Conservation (phyloP, 1,140 invertebrate species). For the Papilio glaucus region DNA sequence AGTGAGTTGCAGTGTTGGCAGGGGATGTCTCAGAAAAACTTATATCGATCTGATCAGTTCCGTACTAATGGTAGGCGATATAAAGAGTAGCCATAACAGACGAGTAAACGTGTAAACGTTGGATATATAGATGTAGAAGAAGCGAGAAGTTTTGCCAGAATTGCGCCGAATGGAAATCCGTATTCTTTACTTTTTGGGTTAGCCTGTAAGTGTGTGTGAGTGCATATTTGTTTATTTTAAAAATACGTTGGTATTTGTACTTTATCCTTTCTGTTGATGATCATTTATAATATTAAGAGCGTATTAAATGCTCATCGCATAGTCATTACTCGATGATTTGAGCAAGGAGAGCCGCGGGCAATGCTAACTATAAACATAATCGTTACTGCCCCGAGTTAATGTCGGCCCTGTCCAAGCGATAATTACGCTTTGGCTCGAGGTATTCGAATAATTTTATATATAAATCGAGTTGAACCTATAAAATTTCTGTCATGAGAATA, state of each 20-base stretch:
- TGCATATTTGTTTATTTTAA: not conserved
- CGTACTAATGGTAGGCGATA: too few species aligned
- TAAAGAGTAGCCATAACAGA: too few species aligned
- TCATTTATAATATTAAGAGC: not conserved
- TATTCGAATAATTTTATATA: not conserved
- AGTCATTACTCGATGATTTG: conserved; percentile 5
- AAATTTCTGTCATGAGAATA: not conserved
- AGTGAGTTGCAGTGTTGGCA: too few species aligned
- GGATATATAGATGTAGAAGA: too few species aligned
- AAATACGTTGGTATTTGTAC: not conserved
- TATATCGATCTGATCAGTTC: too few species aligned
- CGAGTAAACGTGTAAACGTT: too few species aligned
- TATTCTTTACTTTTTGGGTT: too few species aligned
- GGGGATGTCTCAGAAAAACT: too few species aligned
- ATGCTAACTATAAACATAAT: conserved; percentile 25
- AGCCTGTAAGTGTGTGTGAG: not conserved
- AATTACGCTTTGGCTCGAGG: conserved; percentile 15
- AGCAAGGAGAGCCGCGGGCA: conserved; percentile 1
- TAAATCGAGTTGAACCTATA: not conserved
- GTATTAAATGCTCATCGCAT: conserved; percentile 4
- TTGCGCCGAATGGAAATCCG: too few species aligned
- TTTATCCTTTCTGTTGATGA: not conserved
- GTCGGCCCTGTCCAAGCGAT: conserved; percentile 22
- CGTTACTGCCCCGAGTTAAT: conserved; percentile 15
- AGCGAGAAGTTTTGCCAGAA: too few species aligned